phyloP scores from a whole-genome alignment of 2,888 invertebrate species.

The Torymus texanus region DNA sequence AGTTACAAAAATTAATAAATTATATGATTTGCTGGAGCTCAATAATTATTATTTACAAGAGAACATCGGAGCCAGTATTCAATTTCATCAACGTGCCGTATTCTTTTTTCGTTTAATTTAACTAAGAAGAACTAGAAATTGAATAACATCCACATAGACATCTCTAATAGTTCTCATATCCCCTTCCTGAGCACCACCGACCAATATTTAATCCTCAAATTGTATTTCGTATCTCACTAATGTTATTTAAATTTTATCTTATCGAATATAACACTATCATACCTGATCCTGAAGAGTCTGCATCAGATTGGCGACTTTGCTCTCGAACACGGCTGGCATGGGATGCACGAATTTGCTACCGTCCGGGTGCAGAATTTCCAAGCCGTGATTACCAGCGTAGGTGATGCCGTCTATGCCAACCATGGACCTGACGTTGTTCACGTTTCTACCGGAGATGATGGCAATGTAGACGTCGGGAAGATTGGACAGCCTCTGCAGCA shows the following conservation, averaged over 20 bases:
- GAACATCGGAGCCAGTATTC: no score
- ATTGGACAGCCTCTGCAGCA: slow-evolving; percentile 87
- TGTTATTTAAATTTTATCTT: no score
- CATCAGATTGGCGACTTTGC: slow-evolving; percentile 85
- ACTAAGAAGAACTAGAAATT: no score
- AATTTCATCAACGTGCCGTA: no score
- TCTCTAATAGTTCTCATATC: no score
- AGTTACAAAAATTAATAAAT: not conserved
- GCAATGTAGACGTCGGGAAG: slow-evolving; percentile 92
- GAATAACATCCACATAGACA: no score
- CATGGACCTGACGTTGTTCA: slow-evolving; percentile 92
- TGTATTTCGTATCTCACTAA: no score
- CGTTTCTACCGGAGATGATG: slow-evolving; percentile 90
- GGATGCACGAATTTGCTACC: slow-evolving; percentile 94
- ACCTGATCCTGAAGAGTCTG: slow-evolving; percentile 89
- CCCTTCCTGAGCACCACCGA: no score
- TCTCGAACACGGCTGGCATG: slow-evolving; percentile 90
- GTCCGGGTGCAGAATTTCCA: slow-evolving; percentile 92
- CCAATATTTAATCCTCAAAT: no score
- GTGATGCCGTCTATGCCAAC: slow-evolving; percentile 94
- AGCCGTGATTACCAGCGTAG: slow-evolving; percentile 92
- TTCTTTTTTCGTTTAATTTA: no score
- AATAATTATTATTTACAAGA: no score
- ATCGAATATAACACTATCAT: slow-evolving; percentile 37
- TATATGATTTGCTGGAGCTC: no score